Evolutionary conservation across 2,113 vertebrate genomes (phyloP), one percentile per base, ranked within the genome.

Genomic region (Xiphorhynchus elegans): DNA sequence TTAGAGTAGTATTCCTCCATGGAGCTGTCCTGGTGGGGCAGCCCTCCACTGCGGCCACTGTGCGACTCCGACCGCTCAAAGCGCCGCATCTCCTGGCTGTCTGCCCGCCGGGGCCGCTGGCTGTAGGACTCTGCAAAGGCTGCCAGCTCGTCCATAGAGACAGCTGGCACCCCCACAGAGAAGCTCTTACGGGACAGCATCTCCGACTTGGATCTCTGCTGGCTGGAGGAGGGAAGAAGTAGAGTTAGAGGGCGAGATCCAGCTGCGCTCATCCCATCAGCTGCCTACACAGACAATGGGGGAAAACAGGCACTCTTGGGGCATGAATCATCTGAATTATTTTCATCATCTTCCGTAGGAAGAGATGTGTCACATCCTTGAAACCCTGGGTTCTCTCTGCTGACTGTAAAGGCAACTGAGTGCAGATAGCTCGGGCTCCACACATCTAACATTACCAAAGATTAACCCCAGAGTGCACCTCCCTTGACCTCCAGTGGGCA

Each of bases 111-210:
- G 26, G 95, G 68, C 85, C 97, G 98, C 83, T 98, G 98, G 89
- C 98, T 98, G 79, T 99, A 99, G 10, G 98, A 98, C 84, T 98
- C 98, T 0, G 99, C 98, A 28, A 99, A 99, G 76, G 99, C 99
- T 37, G 99, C 99, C 95, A 99, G 98, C 96, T 99, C 99, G 1
- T 99, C 99, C 97, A 99, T 98, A 39, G 99, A 99, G 62, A 98
- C 98, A 0, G 99, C 98, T 3, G 99, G 99, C 49, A 99, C 98
- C 17, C 98, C 98, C 37, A 98, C 95, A 4, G 98, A 97, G 90
- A 99, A 98, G 12, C 98, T 98, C 97, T 99, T 99, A 28, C 99
- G 98, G 55, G 99, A 98, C 84, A 99, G 94, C 98, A 99, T 98
- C 97, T 99, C 99, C 0, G 99, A 99, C 42, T 98, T 98, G 56